Percentiles rank a stretch among this genome's conserved stretches.
Evolutionary conservation across 2,113 vertebrate species (phyloP).

Genomic region (Callaeas wilsoni): DNA sequence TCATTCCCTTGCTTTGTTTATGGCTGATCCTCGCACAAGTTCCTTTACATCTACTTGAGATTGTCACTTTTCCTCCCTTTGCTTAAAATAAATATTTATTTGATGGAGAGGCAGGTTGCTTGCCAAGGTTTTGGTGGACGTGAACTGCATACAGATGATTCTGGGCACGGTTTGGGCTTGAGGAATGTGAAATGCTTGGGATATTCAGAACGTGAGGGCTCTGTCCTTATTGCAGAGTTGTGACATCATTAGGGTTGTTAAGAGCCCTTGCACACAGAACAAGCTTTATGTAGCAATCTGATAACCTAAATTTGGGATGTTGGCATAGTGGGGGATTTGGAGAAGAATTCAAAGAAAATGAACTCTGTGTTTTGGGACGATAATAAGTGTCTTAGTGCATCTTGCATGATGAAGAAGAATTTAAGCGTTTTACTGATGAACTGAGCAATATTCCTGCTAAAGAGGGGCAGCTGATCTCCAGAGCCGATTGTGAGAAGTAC

Average conservation of each 20-base stretch:
- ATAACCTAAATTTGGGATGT: not conserved
- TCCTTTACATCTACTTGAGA: not conserved
- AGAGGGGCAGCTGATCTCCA: not conserved
- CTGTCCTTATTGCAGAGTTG: not conserved
- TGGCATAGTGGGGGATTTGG: not conserved
- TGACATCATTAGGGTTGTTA: not conserved
- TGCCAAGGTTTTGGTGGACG: not conserved
- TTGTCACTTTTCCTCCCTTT: not conserved
- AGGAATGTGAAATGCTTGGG: not conserved
- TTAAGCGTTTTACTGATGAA: not conserved
- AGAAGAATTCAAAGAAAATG: not conserved
- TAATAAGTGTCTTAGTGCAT: not conserved
- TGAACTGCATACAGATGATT: not conserved
- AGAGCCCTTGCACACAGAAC: not conserved
- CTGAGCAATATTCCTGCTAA: not conserved
- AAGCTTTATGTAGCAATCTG: not conserved
- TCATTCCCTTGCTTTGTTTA: not conserved
- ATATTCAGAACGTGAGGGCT: not conserved
- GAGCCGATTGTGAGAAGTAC: not conserved
- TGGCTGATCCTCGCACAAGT: not conserved
- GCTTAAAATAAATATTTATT: not conserved
- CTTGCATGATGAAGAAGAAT: not conserved
- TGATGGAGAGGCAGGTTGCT: not conserved
- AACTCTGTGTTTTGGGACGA: not conserved
- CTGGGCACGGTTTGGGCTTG: not conserved